These are phyloP conservation scores for Herpailurus yagouaroundi DNA, from an alignment of 2,113 vertebrate species.

Conservation along the genomic window DNA sequence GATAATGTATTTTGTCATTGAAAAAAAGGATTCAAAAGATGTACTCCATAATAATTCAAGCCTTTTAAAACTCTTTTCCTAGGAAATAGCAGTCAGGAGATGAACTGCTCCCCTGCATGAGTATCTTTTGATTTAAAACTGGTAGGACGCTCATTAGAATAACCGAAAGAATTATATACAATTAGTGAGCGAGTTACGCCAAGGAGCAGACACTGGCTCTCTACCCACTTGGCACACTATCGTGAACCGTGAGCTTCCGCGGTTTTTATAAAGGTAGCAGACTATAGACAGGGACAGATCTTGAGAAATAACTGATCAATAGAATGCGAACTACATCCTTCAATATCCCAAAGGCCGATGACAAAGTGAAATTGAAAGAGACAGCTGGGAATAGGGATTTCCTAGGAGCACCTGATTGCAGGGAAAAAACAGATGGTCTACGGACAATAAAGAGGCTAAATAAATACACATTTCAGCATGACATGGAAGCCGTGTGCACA, in stretches of 20 bases:
- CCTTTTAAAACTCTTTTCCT: constrained; percentile 10
- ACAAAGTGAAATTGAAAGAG: background rate
- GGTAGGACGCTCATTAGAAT: constrained; percentile 27
- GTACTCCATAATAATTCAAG: background rate
- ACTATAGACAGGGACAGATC: background rate
- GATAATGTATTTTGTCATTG: background rate
- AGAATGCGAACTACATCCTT: background rate
- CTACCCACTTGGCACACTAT: background rate
- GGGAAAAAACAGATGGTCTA: background rate
- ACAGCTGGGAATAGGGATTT: background rate
- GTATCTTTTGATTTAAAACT: background rate
- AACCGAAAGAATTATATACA: background rate
- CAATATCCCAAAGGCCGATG: background rate
- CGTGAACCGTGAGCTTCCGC: background rate
- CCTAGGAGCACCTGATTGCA: background rate
- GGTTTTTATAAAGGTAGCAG: background rate
- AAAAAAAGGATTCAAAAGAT: background rate
- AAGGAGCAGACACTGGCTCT: background rate
- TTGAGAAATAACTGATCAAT: background rate
- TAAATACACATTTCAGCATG: background rate
- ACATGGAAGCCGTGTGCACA: background rate
- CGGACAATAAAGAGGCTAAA: background rate
- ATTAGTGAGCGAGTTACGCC: background rate
- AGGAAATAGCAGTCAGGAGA: background rate
- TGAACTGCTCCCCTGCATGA: background rate